Conservation (phyloP, 2,797 vertebrate species). For the Coluber constrictor region DNA sequence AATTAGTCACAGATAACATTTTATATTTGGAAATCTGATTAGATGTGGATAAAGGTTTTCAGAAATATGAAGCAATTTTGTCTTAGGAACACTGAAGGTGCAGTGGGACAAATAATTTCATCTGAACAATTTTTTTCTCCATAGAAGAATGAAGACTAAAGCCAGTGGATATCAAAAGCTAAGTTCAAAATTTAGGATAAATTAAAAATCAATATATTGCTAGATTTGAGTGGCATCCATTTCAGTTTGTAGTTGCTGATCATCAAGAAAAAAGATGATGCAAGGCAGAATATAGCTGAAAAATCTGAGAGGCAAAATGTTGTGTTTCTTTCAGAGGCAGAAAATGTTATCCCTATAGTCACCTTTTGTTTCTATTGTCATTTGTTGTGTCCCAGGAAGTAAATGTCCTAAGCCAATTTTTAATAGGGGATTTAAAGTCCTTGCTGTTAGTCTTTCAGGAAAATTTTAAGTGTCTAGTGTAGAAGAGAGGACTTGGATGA, state of each 20-base stretch:
- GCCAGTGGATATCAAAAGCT: background rate
- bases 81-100: background rate
- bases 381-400: background rate
- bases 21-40: background rate
- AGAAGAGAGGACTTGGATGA: background rate
- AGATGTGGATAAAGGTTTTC: background rate
- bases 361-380: background rate
- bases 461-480: background rate
- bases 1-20: background rate
- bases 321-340: background rate
- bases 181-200: background rate
- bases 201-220: background rate
- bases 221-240: background rate
- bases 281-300: background rate
- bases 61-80: background rate
- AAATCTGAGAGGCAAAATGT: background rate
- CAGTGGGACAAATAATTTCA: background rate
- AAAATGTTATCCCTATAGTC: background rate
- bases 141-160: background rate
- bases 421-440: background rate
- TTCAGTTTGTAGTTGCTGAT: background rate
- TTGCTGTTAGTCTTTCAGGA: background rate
- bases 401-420: background rate
- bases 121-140: background rate
- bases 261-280: background rate